These are phyloP conservation scores for Archilochus colubris DNA, from an alignment of 2,113 vertebrate species.

Conservation along the genomic window DNA sequence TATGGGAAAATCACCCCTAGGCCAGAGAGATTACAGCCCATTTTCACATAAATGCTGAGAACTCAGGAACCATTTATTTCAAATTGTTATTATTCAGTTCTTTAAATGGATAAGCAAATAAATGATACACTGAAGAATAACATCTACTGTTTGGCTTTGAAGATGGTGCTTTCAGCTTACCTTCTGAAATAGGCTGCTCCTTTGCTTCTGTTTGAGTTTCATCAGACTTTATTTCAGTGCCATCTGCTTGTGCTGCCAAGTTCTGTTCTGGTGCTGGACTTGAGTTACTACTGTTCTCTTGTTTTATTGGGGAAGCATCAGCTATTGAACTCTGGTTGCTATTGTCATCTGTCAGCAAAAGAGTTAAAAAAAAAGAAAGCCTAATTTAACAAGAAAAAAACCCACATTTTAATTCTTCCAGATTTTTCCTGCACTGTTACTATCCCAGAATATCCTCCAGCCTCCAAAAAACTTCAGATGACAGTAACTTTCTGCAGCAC, in stretches of 20 bases:
- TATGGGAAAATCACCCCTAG: not conserved
- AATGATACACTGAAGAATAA: not conserved
- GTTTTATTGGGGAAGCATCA: slow-evolving; percentile 94
- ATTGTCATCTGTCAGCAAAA: slow-evolving; percentile 85
- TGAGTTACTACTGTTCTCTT: slow-evolving; percentile 94
- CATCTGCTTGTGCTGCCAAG: slow-evolving; percentile 77
- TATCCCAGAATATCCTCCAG: not conserved
- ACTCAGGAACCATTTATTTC: not conserved
- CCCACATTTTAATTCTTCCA: not conserved
- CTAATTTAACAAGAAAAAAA: not conserved
- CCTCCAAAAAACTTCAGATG: not conserved
- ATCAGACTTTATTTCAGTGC: slow-evolving; percentile 82
- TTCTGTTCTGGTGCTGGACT: slow-evolving; percentile 89
- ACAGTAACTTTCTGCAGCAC: not conserved
- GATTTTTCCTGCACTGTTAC: not conserved
- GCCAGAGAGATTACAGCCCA: not conserved
- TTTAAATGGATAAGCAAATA: not conserved
- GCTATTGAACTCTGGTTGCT: slow-evolving; percentile 99
- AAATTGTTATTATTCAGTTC: not conserved
- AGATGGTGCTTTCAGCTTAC: slow-evolving; percentile 47
- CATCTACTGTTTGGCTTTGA: not conserved
- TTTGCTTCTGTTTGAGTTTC: slow-evolving; percentile 83
- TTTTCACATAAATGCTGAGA: not conserved
- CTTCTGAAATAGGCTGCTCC: slow-evolving; percentile 83
- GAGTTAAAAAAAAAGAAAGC: not conserved